Evolutionary conservation across 2,888 invertebrate species (phyloP), one percentile per base, ranked within the genome.

Genomic region (Leistus spinibarbis): DNA sequence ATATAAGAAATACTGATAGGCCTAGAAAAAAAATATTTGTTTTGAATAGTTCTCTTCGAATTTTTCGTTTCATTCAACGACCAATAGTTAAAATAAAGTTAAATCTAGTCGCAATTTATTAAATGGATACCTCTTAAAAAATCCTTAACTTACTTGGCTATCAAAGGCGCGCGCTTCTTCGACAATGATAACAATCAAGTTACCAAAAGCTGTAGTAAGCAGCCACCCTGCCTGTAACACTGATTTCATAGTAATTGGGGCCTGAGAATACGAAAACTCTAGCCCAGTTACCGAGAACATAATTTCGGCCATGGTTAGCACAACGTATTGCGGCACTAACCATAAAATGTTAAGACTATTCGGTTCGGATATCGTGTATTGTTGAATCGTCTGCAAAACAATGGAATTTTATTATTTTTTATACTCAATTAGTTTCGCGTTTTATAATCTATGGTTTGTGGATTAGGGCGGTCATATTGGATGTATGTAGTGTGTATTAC

Each of bases 221-320:
- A 98, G 88, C 96, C 98, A 99, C 13, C 92, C 91, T 0, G 98
- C 96, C 84, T 95, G 94, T 66, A 99, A 85, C 0, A 99, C 93
- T 0, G 98, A 95, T 85, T 98, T 99, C 98, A 99, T 98, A 78
- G 91, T 92, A 3, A 88, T 84, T 0, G 98, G 97, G 0, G 98
- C 96, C 88, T 96, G 96, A 0, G 97, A 95, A 85, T 97, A 99
- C 0, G 98, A 95, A 86, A 99, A 99, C 83, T 97, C 95, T 20
- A 99, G 87, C 0, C 98, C 98, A 0, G 98, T 98, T 23, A 99
- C 93, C 0, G 97, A 96, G 85, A 98, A 97, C 92, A 99, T 94
- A 57, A 99, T 94, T 86, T 99, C 99, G 0, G 92, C 98, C 81
- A 93, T 90, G 0, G 98, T 97, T 81, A 99, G 93, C 16, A 98